phyloP scores from a whole-genome alignment of 2,113 vertebrate genomes.

The Antennarius striatus region DNA sequence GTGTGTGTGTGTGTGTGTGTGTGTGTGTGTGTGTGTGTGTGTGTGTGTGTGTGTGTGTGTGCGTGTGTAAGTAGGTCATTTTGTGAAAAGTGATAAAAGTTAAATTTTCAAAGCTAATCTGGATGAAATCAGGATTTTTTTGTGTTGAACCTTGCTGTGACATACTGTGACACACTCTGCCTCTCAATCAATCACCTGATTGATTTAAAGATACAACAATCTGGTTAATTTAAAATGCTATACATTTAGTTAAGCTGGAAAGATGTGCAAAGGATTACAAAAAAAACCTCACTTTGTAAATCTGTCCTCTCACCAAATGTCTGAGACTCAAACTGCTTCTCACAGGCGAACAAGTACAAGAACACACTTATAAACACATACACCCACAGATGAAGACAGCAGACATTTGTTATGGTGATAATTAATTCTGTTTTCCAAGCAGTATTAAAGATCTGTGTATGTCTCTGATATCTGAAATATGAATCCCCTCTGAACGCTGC shows the following conservation, averaged over 20 bases:
- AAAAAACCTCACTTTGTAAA: constrained; percentile 12
- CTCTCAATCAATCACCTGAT: too few species aligned
- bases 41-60: too few species aligned
- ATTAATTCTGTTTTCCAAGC: constrained; percentile 60
- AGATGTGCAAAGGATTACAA: constrained; percentile 8
- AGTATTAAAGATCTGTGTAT: constrained; percentile 26
- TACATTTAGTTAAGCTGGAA: not conserved
- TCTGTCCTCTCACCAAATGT: constrained; percentile 47
- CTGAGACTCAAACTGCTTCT: constrained; percentile 29
- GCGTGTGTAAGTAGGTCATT: too few species aligned
- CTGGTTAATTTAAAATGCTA: not conserved
- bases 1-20: too few species aligned
- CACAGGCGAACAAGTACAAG: constrained; percentile 35
- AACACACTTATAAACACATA: constrained; percentile 48
- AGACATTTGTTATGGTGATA: constrained; percentile 65
- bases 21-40: too few species aligned
- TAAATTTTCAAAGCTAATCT: too few species aligned
- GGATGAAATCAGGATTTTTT: too few species aligned
- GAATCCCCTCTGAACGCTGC: not conserved
- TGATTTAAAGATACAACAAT: too few species aligned
- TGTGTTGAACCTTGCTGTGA: too few species aligned
- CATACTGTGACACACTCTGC: too few species aligned
- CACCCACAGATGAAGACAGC: constrained; percentile 56
- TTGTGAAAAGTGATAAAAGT: too few species aligned
- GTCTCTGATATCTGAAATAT: constrained; percentile 10